Evolutionary conservation across 35 echinoderm and acorn worm species (phyloP).

Genomic region (Ophiothrix spiculata): DNA sequence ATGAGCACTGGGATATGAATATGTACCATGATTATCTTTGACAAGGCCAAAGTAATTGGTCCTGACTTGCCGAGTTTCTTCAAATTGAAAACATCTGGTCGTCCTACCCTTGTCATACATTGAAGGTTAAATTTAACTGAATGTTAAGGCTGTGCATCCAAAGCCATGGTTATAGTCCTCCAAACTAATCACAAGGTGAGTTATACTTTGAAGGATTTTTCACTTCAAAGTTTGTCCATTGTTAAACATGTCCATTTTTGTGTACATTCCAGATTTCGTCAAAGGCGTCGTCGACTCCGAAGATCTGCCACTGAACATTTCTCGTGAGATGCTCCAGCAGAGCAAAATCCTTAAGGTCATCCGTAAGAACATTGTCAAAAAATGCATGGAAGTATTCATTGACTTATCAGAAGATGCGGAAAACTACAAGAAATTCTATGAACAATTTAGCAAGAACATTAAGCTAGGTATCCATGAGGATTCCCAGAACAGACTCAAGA

Average conservation of each 20-base stretch:
- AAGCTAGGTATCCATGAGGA: constrained; percentile 99
- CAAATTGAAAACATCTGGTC: no score
- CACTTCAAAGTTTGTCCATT: not conserved
- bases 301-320: constrained; percentile 98
- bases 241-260: not conserved
- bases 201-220: no score
- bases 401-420: constrained; percentile 90
- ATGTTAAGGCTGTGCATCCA: no score
- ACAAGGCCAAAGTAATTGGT: no score
- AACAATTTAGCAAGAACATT: constrained; percentile 98
- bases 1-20: no score
- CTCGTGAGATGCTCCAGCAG: constrained; percentile 99
- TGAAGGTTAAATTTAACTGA: no score
- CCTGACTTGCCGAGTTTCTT: no score
- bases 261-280: constrained; percentile 76
- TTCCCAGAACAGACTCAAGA: constrained; percentile 78
- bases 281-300: constrained; percentile 99
- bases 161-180: no score
- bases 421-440: constrained; percentile 99
- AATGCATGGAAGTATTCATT: constrained; percentile 91
- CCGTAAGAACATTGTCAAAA: constrained; percentile 99
- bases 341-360: constrained; percentile 99
- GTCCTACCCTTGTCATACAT: no score
- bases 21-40: no score
- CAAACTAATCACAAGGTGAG: no score